phyloP scores from a whole-genome alignment of 2,797 vertebrate species.

The Sebastes minor region DNA sequence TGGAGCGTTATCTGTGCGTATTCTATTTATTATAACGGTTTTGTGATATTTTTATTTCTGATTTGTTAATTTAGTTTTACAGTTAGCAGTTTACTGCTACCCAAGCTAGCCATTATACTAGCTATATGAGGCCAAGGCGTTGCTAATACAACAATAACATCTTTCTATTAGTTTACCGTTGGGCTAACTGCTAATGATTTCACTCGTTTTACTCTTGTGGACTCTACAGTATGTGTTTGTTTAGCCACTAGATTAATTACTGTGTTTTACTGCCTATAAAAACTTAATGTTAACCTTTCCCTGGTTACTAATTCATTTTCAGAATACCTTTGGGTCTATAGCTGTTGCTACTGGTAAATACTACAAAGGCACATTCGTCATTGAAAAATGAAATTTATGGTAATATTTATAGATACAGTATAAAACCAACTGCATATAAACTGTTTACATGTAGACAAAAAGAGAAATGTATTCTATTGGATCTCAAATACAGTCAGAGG shows the following conservation, averaged over 20 bases:
- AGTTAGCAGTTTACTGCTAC: background rate
- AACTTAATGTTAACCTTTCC: background rate
- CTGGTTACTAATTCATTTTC: background rate
- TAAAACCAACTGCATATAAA: background rate
- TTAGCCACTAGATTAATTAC: background rate
- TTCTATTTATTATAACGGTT: too few relatives aligned
- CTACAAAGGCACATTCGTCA: background rate
- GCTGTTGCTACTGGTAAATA: background rate
- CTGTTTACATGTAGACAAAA: background rate
- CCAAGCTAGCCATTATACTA: background rate
- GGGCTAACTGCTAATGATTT: background rate
- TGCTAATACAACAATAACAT: background rate
- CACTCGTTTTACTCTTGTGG: background rate
- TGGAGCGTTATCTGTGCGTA: too few relatives aligned
- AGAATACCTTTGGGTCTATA: background rate
- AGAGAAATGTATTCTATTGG: background rate
- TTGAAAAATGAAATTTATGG: background rate
- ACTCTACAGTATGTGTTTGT: background rate
- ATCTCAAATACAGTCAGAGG: background rate
- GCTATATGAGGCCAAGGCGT: background rate
- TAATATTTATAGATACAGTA: background rate
- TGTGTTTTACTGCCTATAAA: background rate
- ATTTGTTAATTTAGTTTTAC: background rate
- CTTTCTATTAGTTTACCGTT: too few relatives aligned
- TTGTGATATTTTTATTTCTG: background rate